Conservation (phyloP, 1,140 invertebrate species). For the Apis laboriosa region DNA sequence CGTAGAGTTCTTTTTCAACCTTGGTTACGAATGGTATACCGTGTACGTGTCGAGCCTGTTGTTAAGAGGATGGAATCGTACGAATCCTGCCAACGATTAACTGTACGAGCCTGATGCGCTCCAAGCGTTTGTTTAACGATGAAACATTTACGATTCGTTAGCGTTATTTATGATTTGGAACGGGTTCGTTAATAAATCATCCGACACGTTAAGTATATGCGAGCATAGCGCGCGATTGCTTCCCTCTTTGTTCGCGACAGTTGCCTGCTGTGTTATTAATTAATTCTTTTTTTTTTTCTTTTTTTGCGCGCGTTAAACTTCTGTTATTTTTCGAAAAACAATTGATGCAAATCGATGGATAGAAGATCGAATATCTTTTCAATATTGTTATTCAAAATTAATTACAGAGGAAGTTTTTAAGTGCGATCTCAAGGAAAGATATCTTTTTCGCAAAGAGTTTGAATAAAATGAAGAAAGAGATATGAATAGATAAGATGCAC, state of each 20-base stretch:
- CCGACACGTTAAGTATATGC: neutral
- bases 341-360: too few relatives aligned
- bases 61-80: slow-evolving; percentile 18
- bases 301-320: neutral
- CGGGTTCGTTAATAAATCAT: slow-evolving; percentile 40
- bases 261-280: neutral
- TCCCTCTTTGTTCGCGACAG: neutral
- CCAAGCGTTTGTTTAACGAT: slow-evolving; percentile 44
- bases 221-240: slow-evolving; percentile 4
- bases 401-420: too few relatives aligned
- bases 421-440: too few relatives aligned
- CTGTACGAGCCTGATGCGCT: slow-evolving; percentile 22
- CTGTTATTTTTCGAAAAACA: neutral
- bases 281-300: neutral
- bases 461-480: too few relatives aligned
- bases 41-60: slow-evolving; percentile 55
- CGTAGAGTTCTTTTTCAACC: slow-evolving; percentile 46
- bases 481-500: too few relatives aligned
- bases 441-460: too few relatives aligned
- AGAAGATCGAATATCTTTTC: too few relatives aligned
- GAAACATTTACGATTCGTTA: slow-evolving; percentile 50
- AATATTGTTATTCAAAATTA: too few relatives aligned
- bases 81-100: slow-evolving; percentile 38
- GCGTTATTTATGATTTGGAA: slow-evolving; percentile 53
- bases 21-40: slow-evolving; percentile 40